Percentiles rank a stretch among this genome's conserved stretches.
Evolutionary conservation across 2,888 invertebrate species (phyloP).

Genomic region (Carabus problematicus): DNA sequence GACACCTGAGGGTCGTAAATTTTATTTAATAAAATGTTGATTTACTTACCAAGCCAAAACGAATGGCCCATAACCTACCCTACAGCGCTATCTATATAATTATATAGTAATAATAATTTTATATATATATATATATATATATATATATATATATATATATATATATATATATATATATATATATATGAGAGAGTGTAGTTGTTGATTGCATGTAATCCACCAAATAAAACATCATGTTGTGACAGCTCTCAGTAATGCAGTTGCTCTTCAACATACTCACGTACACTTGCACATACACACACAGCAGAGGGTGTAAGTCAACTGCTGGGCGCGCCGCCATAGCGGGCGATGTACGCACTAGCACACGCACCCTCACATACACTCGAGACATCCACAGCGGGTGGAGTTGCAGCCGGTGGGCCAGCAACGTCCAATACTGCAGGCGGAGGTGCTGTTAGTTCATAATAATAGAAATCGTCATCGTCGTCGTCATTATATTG

Average conservation of each 20-base stretch:
- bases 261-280: too few relatives aligned
- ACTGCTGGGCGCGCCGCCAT: background rate
- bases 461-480: slow-evolving; percentile 5
- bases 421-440: too few relatives aligned
- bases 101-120: background rate
- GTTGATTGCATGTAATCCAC: too few relatives aligned
- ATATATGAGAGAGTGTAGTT: too few relatives aligned
- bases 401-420: too few relatives aligned
- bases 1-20: slow-evolving; percentile 55
- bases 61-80: slow-evolving; percentile 27
- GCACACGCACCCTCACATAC: slow-evolving; percentile 5
- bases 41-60: slow-evolving; percentile 38
- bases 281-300: too few relatives aligned
- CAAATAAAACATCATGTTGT: too few relatives aligned
- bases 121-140: too few relatives aligned
- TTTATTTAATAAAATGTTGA: slow-evolving; percentile 39
- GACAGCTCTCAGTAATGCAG: background rate
- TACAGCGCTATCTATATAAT: slow-evolving; percentile 12
- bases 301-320: too few relatives aligned
- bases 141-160: too few relatives aligned
- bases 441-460: background rate
- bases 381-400: background rate
- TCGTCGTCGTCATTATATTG: slow-evolving; percentile 23
- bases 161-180: too few relatives aligned
- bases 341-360: background rate